A percentile compares a stretch with the other conserved stretches of the same genome.
phyloP scores from a whole-genome alignment of 2,888 invertebrate species.

The Cacoxenus indagator region DNA sequence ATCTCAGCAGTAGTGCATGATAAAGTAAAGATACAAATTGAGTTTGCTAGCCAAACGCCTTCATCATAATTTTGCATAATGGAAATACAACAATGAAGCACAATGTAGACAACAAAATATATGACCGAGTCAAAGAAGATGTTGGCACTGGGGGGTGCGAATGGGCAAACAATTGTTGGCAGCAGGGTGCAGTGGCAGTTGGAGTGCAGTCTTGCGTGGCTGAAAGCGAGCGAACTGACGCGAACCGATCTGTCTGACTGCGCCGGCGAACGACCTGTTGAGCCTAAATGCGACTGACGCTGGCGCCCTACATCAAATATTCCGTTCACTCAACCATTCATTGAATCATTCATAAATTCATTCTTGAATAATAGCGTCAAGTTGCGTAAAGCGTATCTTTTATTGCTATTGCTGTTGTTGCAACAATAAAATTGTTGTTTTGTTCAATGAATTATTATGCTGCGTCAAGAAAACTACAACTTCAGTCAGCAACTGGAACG shows the following conservation, averaged over 20 bases:
- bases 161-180: background rate
- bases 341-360: background rate
- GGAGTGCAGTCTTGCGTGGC: background rate
- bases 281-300: background rate
- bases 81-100: background rate
- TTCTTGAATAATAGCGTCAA: constrained; percentile 3
- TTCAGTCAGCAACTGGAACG: constrained; percentile 13
- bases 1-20: too few relatives aligned
- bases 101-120: background rate
- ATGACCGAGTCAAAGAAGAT: background rate
- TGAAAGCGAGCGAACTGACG: background rate
- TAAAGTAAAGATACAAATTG: background rate
- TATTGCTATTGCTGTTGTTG: background rate
- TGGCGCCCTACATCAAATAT: background rate
- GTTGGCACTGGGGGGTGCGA: background rate
- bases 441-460: background rate
- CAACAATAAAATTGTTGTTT: background rate
- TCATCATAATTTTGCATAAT: background rate
- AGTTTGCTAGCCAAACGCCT: background rate
- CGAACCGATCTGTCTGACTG: background rate
- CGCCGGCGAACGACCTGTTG: background rate
- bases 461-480: background rate
- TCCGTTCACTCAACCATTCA: background rate
- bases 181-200: background rate
- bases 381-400: constrained; percentile 9